Evolutionary conservation across 1,140 invertebrate species (phyloP).

Genomic region (Penaeus japonicus): DNA sequence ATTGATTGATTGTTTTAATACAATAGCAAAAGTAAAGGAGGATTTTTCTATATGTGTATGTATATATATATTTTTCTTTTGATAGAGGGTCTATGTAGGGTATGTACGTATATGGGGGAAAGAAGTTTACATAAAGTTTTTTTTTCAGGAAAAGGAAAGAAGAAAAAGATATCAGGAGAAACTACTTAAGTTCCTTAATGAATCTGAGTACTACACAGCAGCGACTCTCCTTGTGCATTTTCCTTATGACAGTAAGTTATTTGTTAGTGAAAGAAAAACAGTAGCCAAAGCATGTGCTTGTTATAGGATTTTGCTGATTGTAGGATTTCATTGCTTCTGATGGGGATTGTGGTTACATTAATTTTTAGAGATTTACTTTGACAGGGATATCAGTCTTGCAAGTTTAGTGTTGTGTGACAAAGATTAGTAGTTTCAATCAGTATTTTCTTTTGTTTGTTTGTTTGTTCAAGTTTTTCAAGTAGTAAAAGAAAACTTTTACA

Average conservation of each 20-base stretch:
- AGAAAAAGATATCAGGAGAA: conserved; percentile 69
- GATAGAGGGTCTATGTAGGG: no score
- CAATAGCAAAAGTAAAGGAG: no score
- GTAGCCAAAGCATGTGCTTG: background rate
- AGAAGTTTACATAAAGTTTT: no score
- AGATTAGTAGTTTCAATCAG: background rate
- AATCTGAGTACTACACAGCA: conserved; percentile 83
- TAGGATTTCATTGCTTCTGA: no score
- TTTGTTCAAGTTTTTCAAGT: background rate
- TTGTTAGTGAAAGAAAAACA: background rate
- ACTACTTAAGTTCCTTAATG: conserved; percentile 83
- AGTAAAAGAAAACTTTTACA: background rate
- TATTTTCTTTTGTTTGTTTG: conserved; percentile 23
- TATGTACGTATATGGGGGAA: no score
- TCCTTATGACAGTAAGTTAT: conserved; percentile 76
- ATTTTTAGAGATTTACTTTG: background rate
- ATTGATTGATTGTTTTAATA: no score
- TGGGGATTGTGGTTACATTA: no score
- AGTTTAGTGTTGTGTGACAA: no score
- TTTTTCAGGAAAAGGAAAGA: conserved; percentile 31
- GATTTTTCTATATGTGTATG: background rate
- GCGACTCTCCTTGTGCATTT: conserved; percentile 89
- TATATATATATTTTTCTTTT: no score
- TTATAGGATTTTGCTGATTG: no score
- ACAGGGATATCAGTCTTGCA: no score